A percentile compares a stretch with the other conserved stretches of the same genome.
Conservation (phyloP, 2,888 invertebrate species). For the Diaphora mendica region DNA sequence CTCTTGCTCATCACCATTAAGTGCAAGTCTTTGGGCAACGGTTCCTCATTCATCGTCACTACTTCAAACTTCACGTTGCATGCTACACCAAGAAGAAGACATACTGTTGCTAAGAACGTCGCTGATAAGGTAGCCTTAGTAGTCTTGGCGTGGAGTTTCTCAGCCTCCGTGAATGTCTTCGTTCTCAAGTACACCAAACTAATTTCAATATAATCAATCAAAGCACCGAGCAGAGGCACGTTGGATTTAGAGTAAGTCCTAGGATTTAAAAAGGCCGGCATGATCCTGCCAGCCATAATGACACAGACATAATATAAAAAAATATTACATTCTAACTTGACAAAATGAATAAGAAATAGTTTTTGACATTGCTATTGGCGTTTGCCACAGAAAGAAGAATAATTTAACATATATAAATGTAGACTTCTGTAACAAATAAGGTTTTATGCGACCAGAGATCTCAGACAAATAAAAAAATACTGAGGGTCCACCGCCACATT, state of each 20-base stretch:
- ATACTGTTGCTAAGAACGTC: constrained; percentile 67
- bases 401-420: neutral
- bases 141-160: constrained; percentile 62
- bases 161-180: constrained; percentile 66
- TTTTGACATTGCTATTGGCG: constrained; percentile 6
- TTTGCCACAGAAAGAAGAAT: neutral
- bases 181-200: constrained; percentile 66
- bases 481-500: no score
- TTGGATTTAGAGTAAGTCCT: constrained; percentile 72
- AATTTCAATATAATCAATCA: constrained; percentile 74
- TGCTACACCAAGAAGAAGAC: constrained; percentile 68
- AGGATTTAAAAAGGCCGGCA: constrained; percentile 46
- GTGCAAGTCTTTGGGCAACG: constrained; percentile 73
- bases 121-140: constrained; percentile 64
- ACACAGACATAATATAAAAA: constrained; percentile 11
- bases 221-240: constrained; percentile 71
- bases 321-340: constrained; percentile 13
- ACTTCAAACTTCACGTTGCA: constrained; percentile 79
- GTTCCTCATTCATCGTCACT: constrained; percentile 68
- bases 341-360: neutral
- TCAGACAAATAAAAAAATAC: no score
- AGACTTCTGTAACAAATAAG: neutral
- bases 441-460: no score
- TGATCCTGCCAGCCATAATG: constrained; percentile 7
- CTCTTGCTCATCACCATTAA: constrained; percentile 75